These are phyloP conservation scores for Caiman crocodilus DNA, from an alignment of 2,797 vertebrate genomes.

Conservation along the genomic window DNA sequence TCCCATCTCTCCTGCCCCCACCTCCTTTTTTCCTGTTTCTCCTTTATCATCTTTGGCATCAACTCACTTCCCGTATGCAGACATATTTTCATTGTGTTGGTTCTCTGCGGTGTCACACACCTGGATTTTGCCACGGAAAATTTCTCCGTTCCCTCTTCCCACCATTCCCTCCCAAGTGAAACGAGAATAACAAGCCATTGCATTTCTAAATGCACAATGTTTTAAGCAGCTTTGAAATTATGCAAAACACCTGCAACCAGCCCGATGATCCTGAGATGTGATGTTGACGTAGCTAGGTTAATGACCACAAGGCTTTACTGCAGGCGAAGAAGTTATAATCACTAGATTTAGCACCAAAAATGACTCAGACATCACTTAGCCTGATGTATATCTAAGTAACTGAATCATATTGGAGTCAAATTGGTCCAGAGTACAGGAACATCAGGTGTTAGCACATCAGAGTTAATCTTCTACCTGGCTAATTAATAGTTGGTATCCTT, in stretches of 20 bases:
- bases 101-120: background rate
- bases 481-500: background rate
- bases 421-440: background rate
- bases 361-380: background rate
- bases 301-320: background rate
- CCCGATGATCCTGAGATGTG: fast-evolving
- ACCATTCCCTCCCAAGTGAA: background rate
- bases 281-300: background rate
- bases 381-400: conserved; percentile 13
- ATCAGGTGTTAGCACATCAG: background rate
- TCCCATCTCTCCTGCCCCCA: background rate
- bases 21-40: background rate
- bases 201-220: background rate
- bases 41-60: background rate
- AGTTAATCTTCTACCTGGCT: background rate
- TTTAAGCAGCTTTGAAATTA: background rate
- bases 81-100: background rate
- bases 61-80: background rate
- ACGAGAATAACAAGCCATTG: background rate
- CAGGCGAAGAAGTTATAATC: background rate
- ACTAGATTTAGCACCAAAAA: background rate
- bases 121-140: background rate
- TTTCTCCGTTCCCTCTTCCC: background rate
- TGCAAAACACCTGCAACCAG: background rate
- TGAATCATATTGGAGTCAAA: background rate